Evolutionary conservation across 2,797 vertebrate genomes (phyloP).

Genomic region (Potorous gilbertii): DNA sequence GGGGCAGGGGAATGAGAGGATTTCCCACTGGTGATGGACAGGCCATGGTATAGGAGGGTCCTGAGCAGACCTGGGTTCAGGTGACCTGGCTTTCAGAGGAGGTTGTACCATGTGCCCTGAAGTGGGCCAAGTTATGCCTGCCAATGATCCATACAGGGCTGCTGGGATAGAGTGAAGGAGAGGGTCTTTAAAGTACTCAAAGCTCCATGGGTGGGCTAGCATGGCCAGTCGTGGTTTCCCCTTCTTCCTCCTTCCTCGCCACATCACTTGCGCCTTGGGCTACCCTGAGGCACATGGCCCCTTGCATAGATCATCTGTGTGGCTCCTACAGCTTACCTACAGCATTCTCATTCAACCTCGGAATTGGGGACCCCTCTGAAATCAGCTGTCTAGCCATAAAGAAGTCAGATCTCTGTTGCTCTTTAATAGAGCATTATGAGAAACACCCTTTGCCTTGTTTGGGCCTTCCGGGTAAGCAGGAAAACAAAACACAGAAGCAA

Average conservation of each 20-base stretch:
- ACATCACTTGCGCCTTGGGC: neutral
- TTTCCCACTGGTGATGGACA: neutral
- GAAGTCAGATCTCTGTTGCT: too few species aligned
- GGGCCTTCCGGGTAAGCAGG: neutral
- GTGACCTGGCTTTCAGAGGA: neutral
- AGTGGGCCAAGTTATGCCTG: neutral
- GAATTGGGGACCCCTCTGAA: neutral
- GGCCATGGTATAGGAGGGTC: neutral
- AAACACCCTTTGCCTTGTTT: neutral
- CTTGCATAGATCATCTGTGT: neutral
- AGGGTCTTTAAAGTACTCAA: too few species aligned
- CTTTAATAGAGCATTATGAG: neutral
- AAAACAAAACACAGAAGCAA: slow-evolving; percentile 74
- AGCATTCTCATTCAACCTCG: neutral
- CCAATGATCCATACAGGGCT: neutral
- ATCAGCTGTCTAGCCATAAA: too few species aligned
- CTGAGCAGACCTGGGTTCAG: neutral
- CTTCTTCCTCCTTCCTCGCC: too few species aligned
- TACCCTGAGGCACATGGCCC: too few species aligned
- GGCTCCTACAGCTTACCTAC: too few species aligned
- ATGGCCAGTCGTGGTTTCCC: too few species aligned
- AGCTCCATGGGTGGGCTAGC: neutral
- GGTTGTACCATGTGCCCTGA: neutral
- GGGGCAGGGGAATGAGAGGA: neutral
- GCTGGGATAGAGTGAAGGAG: neutral